These are phyloP conservation scores for Pollicipes pollicipes DNA, from an alignment of 1,140 invertebrate species.

Conservation along the genomic window DNA sequence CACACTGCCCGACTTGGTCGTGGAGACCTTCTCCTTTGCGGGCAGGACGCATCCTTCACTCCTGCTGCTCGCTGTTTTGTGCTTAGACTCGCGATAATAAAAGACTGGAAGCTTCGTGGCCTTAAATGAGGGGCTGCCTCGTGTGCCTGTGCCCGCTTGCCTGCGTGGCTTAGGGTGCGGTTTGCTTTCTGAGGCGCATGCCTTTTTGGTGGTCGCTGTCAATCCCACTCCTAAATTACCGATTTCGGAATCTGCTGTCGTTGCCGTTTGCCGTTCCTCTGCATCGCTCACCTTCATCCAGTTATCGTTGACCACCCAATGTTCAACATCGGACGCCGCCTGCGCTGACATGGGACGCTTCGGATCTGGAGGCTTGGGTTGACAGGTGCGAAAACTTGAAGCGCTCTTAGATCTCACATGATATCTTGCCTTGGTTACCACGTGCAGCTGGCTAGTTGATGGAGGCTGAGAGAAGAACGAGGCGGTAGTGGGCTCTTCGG, in stretches of 20 bases:
- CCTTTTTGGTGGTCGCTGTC: too few species aligned
- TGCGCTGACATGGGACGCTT: too few species aligned
- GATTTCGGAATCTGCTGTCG: too few species aligned
- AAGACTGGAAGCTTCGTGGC: neutral
- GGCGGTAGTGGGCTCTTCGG: neutral
- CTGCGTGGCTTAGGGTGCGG: too few species aligned
- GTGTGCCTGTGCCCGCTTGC: too few species aligned
- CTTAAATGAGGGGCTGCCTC: neutral
- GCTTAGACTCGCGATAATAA: neutral
- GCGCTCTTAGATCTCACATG: neutral
- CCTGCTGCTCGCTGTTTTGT: neutral
- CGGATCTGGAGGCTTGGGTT: neutral
- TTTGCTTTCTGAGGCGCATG: too few species aligned
- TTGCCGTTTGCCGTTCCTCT: too few species aligned
- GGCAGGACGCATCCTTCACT: neutral
- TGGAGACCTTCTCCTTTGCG: too few species aligned
- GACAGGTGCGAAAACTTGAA: neutral
- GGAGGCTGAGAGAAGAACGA: neutral
- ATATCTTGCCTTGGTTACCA: neutral
- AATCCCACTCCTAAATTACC: too few species aligned
- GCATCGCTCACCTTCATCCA: neutral
- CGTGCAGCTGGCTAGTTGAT: neutral
- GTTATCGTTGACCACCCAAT: neutral
- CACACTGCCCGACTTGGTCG: too few species aligned
- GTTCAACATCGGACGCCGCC: neutral